Base-by-base conservation (phyloP, 2,888 invertebrate genomes). In the Mimas tiliae region DNA sequence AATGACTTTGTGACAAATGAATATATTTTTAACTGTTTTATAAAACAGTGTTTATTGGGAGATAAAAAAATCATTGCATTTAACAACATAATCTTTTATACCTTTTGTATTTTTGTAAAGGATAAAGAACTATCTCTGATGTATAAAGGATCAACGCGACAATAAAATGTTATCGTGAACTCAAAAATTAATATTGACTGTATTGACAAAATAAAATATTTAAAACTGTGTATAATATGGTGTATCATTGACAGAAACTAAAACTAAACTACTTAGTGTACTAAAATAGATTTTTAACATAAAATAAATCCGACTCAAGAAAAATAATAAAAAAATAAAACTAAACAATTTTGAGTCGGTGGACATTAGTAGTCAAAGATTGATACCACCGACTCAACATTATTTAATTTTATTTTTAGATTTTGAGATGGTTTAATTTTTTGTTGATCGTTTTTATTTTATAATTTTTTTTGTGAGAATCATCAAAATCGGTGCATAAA, bases 201-300 rank as follows among this genome's bases (percentile, higher is more conserved):
- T 88, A 87, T 84, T 88, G 82, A 84, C 76, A 86, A 82, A 90
- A 86, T 88, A 86, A 88, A 89, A 84, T 81, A 82, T 80, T 84
- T 79, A 80, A 76, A 65, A 65, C 72, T 76, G 69, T 77, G 74
- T 65, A 67, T 50, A 42, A 42, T 68, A 38, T 50, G 55, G 68
- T 38, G 21, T 71, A 70, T 69, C 48, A 68, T 69, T 63, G 52
- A 16, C 47, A 27, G 16, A 62, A 16, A 14, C n/a, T n/a, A 48
- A 16, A 38, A 9, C 38, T 6, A 3, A 34, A 34, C 7, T 6
- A 34, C 34, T 7, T n/a, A n/a, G n/a, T n/a, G n/a, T n/a, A n/a
- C n/a, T n/a, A n/a, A n/a, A n/a, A n/a, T n/a, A n/a, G n/a, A n/a
- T n/a, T n/a, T n/a, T n/a, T n/a, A n/a, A n/a, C n/a, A n/a, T n/a